Evolutionary conservation across 2,888 invertebrate species (phyloP), one percentile per base, ranked within the genome.

Genomic region (Acanthosepion lycidas): DNA sequence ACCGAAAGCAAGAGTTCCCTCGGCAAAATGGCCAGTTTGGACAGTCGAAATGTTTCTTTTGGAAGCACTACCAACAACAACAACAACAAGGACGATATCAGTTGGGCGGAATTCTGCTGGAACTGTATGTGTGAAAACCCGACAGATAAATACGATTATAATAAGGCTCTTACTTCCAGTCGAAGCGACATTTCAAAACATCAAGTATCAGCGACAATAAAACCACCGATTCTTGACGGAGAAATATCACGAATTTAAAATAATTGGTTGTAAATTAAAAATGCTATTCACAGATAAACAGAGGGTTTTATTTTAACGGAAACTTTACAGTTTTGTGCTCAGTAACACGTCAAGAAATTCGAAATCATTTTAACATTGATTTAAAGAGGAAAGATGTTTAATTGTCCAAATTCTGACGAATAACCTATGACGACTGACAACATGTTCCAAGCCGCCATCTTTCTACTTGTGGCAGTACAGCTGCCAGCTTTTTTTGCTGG

Each of bases 91-190:
- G 96, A 95, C n/a, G 95, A 95, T 23, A 94, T 95, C n/a, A 95
- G 95, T 48, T 96, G 96, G 94, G 96, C 96, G 94, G 94, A 94
- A 20, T 96, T 96, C 94, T 96, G 96, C 94, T 96, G 95, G 94
- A 95, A 96, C 92, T 96, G 96, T 95, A 91, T 96, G 95, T 96
- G 96, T 95, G 96, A 96, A 94, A 96, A 96, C 4, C 96, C 96
- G 0, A 92, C 94, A 26, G 51, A 94, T 93, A 93, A 53, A 93
- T 93, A 93, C 12, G 49, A 93, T 12, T 53, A 49, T 8, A 93
- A 49, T 12, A n/a, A 18, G 28, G 28, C 93, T 18, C 51, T 93
- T 6, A 51, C 26, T 18, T 93, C 93, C 18, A 93, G 49, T 93
- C 49, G 53, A 26, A 93, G 53, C 12, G 48, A 93, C 53, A 93